Evolutionary conservation across 2,797 vertebrate species (phyloP), one percentile per base, ranked within the genome.

Genomic region (Spea hammondii): DNA sequence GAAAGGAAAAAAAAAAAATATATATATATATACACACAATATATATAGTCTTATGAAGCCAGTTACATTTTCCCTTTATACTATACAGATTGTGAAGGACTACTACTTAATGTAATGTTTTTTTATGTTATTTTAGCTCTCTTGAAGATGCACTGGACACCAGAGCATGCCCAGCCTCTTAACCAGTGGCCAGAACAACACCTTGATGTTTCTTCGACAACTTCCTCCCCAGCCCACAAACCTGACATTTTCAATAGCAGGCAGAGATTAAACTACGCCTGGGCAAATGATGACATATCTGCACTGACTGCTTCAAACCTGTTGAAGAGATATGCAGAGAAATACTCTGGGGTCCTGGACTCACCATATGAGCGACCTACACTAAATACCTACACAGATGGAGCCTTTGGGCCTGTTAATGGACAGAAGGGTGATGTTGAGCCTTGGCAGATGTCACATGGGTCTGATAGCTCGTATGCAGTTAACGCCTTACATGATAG

Each of bases 131-230:
- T 71, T 60, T 0, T 88, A 99, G 97, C 92, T 90, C 91, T 98
- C 89, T 96, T 88, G 92, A 99, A 98, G 94, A 99, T 99, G 97
- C 97, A 99, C 96, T 99, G 98, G 98, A 98, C 96, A 93, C 96
- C 97, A 90, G 97, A 99, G 93, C 98, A 99, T 94, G 96, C 95
- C 94, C 97, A 99, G 94, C 88, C 96, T 88, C 94, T 99, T 86
- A 98, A 93, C 94, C 97, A 98, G 93, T 98, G 97, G 96, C 97
- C 97, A 82, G 97, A 99, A 93, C 97, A 99, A 92, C 96, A 99
- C 92, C 93, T 99, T 86, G 97, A 99, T 45, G 96, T 99, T 81
- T 98, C 98, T 84, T 99, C 97, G 86, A 99, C 96, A 44, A 98
- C 97, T 76, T 95, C 95, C 60, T 97, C 97, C 0, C 97, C 96